Evolutionary conservation across 2,888 invertebrate genomes (phyloP), one percentile per base, ranked within the genome.

Genomic region (Synanthedon formicaeformis): DNA sequence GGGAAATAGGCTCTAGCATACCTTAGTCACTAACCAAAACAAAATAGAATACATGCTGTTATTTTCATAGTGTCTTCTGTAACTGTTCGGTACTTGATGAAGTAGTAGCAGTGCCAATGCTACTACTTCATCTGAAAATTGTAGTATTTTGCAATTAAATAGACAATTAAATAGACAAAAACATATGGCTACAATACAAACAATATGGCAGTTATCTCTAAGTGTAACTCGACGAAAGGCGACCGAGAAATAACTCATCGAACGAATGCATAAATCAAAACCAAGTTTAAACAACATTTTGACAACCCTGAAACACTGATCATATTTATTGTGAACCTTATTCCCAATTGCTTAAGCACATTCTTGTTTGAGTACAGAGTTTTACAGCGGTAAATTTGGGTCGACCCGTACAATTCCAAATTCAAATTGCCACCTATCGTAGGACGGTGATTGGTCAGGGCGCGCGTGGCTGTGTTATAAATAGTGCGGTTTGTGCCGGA

Each of bases 181-280:
- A 50, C 14, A n/a, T n/a, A n/a, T n/a, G n/a, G n/a, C n/a, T n/a
- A 11, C 3, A 50, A 4, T 16, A n/a, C 16, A 49, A 12, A 49
- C 48, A 41, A 10, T 12, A 18, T n/a, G 41, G 48, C 23, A 18
- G 67, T 71, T 78, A 81, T 76, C 78, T 65, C 62, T 59, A 68
- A 76, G 69, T 69, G 74, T 66, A 69, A 74, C 67, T 67, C 72
- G 75, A 71, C 76, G 81, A 77, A 80, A 73, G 65, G 73, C 70
- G 70, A 65, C 64, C 61, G 61, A 66, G 74, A 76, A 49, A 85
- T 85, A 84, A 84, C 78, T 85, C 82, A 86, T 85, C 75, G 83
- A 82, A 85, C 78, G 67, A 75, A 80, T 75, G 72, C 80, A 83
- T 86, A 84, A 85, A 85, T 86, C 84, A 86, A 78, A 78, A 64